phyloP scores from a whole-genome alignment of 2,797 vertebrate genomes.

The Labroides dimidiatus region DNA sequence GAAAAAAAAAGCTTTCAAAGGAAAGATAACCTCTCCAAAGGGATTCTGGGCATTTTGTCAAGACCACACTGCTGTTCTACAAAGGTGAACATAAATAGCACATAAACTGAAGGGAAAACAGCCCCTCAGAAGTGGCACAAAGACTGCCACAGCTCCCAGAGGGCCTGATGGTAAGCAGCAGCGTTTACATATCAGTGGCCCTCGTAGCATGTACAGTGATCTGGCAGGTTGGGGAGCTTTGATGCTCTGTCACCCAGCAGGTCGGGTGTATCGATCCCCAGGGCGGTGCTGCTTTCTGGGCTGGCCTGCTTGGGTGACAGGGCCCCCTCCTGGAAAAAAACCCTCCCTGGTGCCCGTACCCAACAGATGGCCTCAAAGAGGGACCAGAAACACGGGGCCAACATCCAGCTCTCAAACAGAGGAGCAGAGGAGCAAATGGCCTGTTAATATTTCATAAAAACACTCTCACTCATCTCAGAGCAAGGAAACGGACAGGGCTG shows the following conservation, averaged over 20 bases:
- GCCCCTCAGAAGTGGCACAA: conserved; percentile 75
- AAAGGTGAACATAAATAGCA: conserved; percentile 78
- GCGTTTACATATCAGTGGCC: conserved; percentile 73
- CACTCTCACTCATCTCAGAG: conserved; percentile 77
- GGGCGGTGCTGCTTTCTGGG: conserved; percentile 76
- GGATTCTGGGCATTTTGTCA: conserved; percentile 71
- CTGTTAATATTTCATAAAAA: conserved; percentile 86
- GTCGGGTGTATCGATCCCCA: conserved; percentile 76
- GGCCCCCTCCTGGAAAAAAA: conserved; percentile 71
- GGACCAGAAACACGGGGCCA: conserved; percentile 82
- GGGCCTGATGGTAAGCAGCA: conserved; percentile 61
- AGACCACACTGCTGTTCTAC: conserved; percentile 66
- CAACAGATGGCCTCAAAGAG: conserved; percentile 91
- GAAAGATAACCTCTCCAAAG: conserved; percentile 60
- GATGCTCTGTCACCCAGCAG: conserved; percentile 81
- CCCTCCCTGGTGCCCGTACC: conserved; percentile 82
- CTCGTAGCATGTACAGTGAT: conserved; percentile 75
- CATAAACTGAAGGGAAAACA: conserved; percentile 68
- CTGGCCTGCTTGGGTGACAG: conserved; percentile 76
- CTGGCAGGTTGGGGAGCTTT: conserved; percentile 80
- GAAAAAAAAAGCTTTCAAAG: conserved; percentile 44
- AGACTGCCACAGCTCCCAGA: conserved; percentile 53
- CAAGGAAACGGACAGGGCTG: conserved; percentile 66
- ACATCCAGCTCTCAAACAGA: conserved; percentile 82
- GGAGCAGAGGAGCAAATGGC: conserved; percentile 83